Conservation (phyloP, 1,140 invertebrate genomes). For the Argopecten irradians region DNA sequence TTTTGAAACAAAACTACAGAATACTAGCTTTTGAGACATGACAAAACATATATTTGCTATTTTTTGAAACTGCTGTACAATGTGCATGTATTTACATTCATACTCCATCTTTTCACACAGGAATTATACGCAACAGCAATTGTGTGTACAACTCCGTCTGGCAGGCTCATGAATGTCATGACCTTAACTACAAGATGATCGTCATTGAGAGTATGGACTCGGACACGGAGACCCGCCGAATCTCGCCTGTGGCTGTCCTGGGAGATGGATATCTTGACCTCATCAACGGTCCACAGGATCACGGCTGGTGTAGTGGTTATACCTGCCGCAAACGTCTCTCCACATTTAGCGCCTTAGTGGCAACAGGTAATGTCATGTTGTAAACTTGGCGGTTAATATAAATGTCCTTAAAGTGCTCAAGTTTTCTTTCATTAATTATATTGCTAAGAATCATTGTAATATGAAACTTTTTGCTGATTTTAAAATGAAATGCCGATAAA, state of each 20-base stretch:
- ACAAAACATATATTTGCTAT: too few species aligned
- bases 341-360: conserved; percentile 71
- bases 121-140: conserved; percentile 58
- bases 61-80: too few species aligned
- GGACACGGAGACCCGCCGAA: conserved; percentile 72
- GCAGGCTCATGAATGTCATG: conserved; percentile 66
- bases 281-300: conserved; percentile 76
- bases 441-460: background rate
- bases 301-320: conserved; percentile 75
- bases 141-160: conserved; percentile 57
- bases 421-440: background rate
- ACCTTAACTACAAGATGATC: conserved; percentile 63
- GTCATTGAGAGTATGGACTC: conserved; percentile 72
- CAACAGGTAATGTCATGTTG: conserved; percentile 55
- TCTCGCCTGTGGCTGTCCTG: conserved; percentile 72
- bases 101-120: too few species aligned
- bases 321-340: conserved; percentile 74
- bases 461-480: background rate
- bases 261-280: conserved; percentile 73
- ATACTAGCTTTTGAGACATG: too few species aligned
- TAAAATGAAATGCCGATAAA: background rate
- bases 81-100: too few species aligned
- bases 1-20: too few species aligned
- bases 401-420: background rate
- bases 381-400: background rate